Percentiles rank a stretch among this genome's conserved stretches.
These are phyloP conservation scores for Dendrocincla fuliginosa DNA, from an alignment of 2,797 vertebrate genomes.

Conservation along the genomic window DNA sequence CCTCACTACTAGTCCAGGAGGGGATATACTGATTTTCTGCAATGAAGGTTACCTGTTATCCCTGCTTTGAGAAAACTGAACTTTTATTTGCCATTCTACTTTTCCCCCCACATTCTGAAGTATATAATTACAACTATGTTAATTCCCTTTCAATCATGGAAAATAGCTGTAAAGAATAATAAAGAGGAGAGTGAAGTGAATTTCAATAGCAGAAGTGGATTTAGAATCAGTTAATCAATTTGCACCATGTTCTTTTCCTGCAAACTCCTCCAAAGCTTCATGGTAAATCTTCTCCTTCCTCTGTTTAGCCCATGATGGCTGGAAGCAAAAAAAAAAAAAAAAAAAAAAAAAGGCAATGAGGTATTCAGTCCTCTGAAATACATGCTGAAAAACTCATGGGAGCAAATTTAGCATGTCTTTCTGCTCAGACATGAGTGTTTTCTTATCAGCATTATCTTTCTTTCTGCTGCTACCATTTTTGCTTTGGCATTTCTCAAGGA, in stretches of 20 bases:
- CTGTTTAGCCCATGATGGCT: background rate
- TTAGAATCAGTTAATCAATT: background rate
- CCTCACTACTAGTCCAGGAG: background rate
- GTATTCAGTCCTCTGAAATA: background rate
- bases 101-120: background rate
- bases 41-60: background rate
- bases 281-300: background rate
- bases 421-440: background rate
- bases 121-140: background rate
- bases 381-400: background rate
- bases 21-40: background rate
- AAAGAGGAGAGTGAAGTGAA: background rate
- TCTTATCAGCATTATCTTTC: background rate
- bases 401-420: background rate
- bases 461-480: constrained; percentile 17
- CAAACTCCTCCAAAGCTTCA: background rate
- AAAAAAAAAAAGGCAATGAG: background rate
- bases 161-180: background rate
- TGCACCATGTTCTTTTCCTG: background rate
- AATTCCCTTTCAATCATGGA: background rate
- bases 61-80: background rate
- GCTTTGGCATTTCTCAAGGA: constrained; percentile 1
- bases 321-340: background rate
- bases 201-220: background rate
- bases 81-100: background rate